These are phyloP conservation scores for Oxygymnocypris stewartii DNA, from an alignment of 2,113 vertebrate species.

Conservation along the genomic window DNA sequence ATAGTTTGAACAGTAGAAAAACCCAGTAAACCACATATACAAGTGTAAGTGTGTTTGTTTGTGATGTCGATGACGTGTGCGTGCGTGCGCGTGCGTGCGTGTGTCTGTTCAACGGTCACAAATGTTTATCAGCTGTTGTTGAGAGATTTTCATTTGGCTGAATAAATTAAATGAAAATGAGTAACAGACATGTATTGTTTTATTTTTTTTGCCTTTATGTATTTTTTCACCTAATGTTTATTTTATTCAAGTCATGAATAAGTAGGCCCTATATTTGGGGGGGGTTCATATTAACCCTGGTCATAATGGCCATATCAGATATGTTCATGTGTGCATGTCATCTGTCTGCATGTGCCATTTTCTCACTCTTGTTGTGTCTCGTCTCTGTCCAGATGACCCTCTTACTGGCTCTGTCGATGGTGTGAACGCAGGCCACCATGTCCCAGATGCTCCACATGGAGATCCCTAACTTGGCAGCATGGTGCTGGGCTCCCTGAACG, in stretches of 20 bases:
- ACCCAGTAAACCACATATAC: no score
- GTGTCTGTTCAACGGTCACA: conserved; percentile 12
- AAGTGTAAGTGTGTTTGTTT: background rate
- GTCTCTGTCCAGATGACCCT: conserved; percentile 79
- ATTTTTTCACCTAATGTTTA: background rate
- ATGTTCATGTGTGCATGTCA: background rate
- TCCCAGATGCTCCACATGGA: conserved; percentile 98
- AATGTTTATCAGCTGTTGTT: conserved; percentile 43
- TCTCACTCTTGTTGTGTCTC: background rate
- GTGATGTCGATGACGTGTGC: background rate
- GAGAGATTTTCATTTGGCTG: background rate
- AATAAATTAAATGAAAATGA: no score
- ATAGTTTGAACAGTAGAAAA: no score
- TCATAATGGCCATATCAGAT: background rate
- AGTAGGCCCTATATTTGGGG: no score
- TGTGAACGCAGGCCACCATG: conserved; percentile 82
- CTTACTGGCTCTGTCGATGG: conserved; percentile 67
- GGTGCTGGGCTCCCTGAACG: conserved; percentile 93
- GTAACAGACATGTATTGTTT: no score
- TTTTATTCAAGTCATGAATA: background rate
- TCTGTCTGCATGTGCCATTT: background rate
- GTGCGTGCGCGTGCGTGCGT: conserved; percentile 12
- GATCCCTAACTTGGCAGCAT: conserved; percentile 98
- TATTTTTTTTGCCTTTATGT: no score
- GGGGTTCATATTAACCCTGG: background rate